Conservation (phyloP, 2,113 vertebrate species). For the Penelope pileata region DNA sequence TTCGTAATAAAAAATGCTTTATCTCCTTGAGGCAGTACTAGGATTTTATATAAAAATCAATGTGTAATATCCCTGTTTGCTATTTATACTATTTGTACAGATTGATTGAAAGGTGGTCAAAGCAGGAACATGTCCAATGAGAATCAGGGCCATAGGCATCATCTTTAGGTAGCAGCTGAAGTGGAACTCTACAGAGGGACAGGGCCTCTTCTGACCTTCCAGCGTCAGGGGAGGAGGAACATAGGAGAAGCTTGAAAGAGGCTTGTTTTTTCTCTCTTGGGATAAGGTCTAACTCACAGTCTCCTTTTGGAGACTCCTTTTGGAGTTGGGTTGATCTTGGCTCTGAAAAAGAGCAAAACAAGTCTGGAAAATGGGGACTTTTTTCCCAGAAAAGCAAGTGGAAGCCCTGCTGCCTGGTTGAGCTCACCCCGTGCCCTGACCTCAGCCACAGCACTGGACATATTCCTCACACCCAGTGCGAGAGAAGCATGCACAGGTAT, state of each 20-base stretch:
- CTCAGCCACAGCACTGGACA: not conserved
- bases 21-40: not conserved
- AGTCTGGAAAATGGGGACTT: not conserved
- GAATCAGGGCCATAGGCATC: not conserved
- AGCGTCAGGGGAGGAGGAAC: not conserved
- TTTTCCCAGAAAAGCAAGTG: not conserved
- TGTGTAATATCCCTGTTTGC: not conserved
- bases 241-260: not conserved
- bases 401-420: not conserved
- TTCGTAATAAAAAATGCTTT: not conserved
- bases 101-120: not conserved
- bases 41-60: not conserved
- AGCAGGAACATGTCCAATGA: not conserved
- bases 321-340: not conserved
- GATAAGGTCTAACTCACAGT: not conserved
- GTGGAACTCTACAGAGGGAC: not conserved
- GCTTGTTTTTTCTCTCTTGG: not conserved
- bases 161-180: not conserved
- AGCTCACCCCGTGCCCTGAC: not conserved
- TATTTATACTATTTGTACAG: not conserved
- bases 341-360: not conserved
- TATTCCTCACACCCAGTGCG: not conserved
- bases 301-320: too few species aligned
- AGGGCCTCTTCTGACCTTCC: not conserved
- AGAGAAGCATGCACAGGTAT: not conserved